Percentiles rank a stretch among this genome's conserved stretches.
Evolutionary conservation across 1,140 invertebrate species (phyloP).

Genomic region (Pemphigus obesinymphae): DNA sequence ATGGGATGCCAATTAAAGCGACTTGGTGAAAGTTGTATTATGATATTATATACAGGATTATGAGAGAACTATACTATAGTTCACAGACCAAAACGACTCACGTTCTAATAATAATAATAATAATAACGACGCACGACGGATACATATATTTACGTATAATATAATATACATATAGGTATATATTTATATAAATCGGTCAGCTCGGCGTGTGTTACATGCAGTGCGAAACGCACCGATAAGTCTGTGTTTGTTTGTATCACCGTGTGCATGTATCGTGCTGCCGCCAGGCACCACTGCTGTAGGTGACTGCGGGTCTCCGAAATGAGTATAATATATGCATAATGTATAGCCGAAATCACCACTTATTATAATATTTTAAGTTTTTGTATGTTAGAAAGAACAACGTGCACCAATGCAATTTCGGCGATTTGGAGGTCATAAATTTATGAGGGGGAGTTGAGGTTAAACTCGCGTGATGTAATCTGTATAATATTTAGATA

Average conservation of each 20-base stretch:
- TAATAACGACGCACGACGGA: neutral
- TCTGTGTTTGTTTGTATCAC: too few relatives aligned
- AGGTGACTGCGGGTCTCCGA: too few relatives aligned
- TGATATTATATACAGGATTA: constrained; percentile 26
- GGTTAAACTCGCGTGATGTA: too few relatives aligned
- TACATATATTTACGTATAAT: neutral
- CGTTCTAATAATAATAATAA: constrained; percentile 32
- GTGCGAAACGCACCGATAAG: neutral
- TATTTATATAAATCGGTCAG: constrained; percentile 1
- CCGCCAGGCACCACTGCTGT: neutral
- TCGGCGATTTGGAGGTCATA: neutral
- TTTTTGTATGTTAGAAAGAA: too few relatives aligned
- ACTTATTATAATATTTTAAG: too few relatives aligned
- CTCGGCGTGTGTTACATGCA: neutral
- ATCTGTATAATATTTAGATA: too few relatives aligned
- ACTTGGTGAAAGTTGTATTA: constrained; percentile 32
- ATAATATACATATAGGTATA: neutral
- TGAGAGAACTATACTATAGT: neutral
- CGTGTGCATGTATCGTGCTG: neutral
- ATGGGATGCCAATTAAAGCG: constrained; percentile 39
- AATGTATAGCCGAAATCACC: neutral
- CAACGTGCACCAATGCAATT: too few relatives aligned
- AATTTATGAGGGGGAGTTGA: too few relatives aligned
- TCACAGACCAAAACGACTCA: constrained; percentile 34
- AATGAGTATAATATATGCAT: neutral